A percentile compares a stretch with the other conserved stretches of the same genome.
These are phyloP conservation scores for Myxocyprinus asiaticus DNA, from an alignment of 2,113 vertebrate genomes.

Conservation along the genomic window DNA sequence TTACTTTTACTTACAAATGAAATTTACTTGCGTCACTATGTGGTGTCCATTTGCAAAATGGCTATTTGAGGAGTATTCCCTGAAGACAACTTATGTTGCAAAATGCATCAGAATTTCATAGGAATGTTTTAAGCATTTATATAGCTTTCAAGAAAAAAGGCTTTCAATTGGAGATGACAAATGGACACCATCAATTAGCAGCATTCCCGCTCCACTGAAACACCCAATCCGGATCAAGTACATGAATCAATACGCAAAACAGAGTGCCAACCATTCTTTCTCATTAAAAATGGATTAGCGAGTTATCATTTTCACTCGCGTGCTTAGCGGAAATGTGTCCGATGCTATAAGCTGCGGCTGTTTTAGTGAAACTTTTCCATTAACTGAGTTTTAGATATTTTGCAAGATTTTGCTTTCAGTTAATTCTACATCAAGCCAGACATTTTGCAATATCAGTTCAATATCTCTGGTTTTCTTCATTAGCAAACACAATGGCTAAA, in stretches of 20 bases:
- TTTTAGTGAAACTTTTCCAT: slow-evolving; percentile 75
- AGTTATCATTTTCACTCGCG: slow-evolving; percentile 74
- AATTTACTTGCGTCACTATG: background rate
- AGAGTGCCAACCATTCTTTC: slow-evolving; percentile 73
- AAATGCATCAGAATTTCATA: slow-evolving; percentile 32
- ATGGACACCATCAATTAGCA: slow-evolving; percentile 68
- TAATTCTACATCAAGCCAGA: slow-evolving; percentile 72
- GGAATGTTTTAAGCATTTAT: slow-evolving; percentile 36
- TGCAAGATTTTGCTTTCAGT: slow-evolving; percentile 72
- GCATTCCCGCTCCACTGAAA: slow-evolving; percentile 63
- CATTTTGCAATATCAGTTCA: slow-evolving; percentile 69
- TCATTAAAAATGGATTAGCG: slow-evolving; percentile 79
- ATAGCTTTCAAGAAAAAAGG: slow-evolving; percentile 28
- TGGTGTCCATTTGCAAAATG: slow-evolving; percentile 24
- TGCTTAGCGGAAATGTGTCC: slow-evolving; percentile 73
- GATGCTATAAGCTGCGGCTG: slow-evolving; percentile 68
- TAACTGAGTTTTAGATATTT: slow-evolving; percentile 73
- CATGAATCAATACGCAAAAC: slow-evolving; percentile 69
- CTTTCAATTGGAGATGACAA: slow-evolving; percentile 39
- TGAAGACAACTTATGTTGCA: background rate
- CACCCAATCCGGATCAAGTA: slow-evolving; percentile 62
- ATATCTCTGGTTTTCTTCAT: slow-evolving; percentile 61
- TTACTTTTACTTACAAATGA: slow-evolving; percentile 1
- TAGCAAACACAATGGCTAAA: background rate
- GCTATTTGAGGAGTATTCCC: slow-evolving; percentile 13